Evolutionary conservation across 1,140 invertebrate genomes (phyloP), one percentile per base, ranked within the genome.

Genomic region (Anadara kagoshimensis): DNA sequence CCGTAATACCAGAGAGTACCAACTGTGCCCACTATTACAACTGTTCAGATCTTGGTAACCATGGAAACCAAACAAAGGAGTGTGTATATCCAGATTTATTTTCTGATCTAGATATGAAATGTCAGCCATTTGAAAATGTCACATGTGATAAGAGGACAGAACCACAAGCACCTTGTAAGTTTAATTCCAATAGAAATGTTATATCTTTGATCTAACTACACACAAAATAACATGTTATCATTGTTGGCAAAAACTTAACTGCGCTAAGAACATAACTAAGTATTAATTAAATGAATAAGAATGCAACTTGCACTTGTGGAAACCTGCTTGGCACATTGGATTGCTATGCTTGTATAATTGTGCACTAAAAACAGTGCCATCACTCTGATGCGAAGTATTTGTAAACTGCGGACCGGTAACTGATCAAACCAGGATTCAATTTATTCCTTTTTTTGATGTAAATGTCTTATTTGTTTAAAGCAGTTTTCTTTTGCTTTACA

Each of bases 41-140:
- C 77, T 84, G 80, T 69, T 56, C 65, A 0, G 14, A 41, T 12
- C 59, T 11, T 11, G 10, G 18, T 10, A 49, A n/a, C n/a, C 16
- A 49, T 29, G 59, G 73, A 41, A 72, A 72, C 41, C 72, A 77
- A 54, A 66, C 80, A 18, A 76, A 79, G 72, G 83, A 85, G 59
- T 85, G 83, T 57, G 73, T 77, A 11, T 85, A 85, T 45, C 83
- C 83, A 44, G 76, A 83, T 56, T 69, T 85, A 20, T 85, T 79
- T 69, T 81, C 79, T 44, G 12, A 47, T 12, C 69, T 53, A 18
- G 78, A 72, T 10, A 53, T 69, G 45, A 73, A 76, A 49, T 82
- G 80, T 57, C 74, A 82, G 22, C 74, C 78, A 36, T 82, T 82
- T 66, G 75, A 74, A 47, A 59, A 73, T 36, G 80, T 82, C 22